Conservation (phyloP, 2,797 vertebrate genomes). For the Sparidentex hasta region DNA sequence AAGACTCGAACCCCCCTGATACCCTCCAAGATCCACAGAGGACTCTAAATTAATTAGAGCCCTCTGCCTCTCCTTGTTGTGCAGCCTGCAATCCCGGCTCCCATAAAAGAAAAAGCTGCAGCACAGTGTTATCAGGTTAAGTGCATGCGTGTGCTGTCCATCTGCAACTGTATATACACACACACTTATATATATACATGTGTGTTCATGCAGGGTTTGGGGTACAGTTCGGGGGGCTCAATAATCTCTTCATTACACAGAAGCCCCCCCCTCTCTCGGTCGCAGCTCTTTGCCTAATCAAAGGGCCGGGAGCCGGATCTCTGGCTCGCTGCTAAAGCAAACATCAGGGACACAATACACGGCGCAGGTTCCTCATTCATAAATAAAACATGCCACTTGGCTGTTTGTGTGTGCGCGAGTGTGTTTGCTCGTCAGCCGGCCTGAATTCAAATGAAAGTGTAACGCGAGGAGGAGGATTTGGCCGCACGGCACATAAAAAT, state of each 20-base stretch:
- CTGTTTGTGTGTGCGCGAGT: slow-evolving; percentile 45
- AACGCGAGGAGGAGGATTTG: slow-evolving; percentile 59
- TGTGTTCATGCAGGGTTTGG: slow-evolving; percentile 72
- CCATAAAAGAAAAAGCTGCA: slow-evolving; percentile 79
- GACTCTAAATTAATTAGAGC: slow-evolving; percentile 93
- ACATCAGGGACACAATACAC: slow-evolving; percentile 78
- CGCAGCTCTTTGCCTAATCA: slow-evolving; percentile 87
- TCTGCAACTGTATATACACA: slow-evolving; percentile 49
- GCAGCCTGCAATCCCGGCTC: slow-evolving; percentile 73
- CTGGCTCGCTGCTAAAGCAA: slow-evolving; percentile 78
- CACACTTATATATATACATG: background rate
- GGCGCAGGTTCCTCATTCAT: slow-evolving; percentile 81
- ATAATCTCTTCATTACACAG: slow-evolving; percentile 91
- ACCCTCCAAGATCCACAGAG: slow-evolving; percentile 74
- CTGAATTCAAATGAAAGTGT: slow-evolving; percentile 74
- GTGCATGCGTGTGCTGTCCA: slow-evolving; percentile 52
- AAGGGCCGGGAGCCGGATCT: slow-evolving; percentile 83
- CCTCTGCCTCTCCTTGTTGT: slow-evolving; percentile 84
- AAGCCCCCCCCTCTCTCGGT: slow-evolving; percentile 72
- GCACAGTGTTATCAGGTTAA: slow-evolving; percentile 67
- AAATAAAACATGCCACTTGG: slow-evolving; percentile 83
- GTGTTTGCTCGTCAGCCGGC: slow-evolving; percentile 40
- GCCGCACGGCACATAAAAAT: slow-evolving; percentile 11
- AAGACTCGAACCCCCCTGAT: slow-evolving; percentile 53
- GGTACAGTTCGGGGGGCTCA: slow-evolving; percentile 82